These are phyloP conservation scores for Neoitamus cyanurus DNA, from an alignment of 2,888 invertebrate genomes.

Conservation along the genomic window DNA sequence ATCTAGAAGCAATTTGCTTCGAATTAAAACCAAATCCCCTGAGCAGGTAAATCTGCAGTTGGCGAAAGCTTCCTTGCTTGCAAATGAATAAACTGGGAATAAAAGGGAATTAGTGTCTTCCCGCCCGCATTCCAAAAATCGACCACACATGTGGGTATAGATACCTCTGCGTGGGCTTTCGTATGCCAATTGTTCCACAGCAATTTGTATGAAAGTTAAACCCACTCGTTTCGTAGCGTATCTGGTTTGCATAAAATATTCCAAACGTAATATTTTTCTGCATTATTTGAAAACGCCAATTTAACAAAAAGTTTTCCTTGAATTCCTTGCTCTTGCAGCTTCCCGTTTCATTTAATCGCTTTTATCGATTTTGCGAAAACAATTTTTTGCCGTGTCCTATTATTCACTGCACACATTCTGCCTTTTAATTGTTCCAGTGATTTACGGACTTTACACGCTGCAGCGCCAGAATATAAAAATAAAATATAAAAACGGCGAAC, in stretches of 20 bases:
- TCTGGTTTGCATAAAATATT: background rate
- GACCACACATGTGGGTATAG: background rate
- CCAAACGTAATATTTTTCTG: background rate
- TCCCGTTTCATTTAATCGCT: constrained; percentile 6
- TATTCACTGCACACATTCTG: constrained; percentile 43
- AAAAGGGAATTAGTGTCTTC: background rate
- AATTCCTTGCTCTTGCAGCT: background rate
- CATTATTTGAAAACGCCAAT: background rate
- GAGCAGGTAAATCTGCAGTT: background rate
- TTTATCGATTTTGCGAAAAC: constrained; percentile 33
- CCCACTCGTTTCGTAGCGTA: background rate
- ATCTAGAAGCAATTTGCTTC: background rate
- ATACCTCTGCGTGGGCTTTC: background rate
- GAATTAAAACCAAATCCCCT: background rate
- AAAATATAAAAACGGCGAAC: background rate
- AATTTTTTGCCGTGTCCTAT: constrained; percentile 13
- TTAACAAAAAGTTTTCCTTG: background rate
- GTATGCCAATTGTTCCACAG: background rate
- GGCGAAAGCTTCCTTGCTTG: background rate
- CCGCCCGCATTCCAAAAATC: background rate
- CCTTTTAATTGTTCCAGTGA: constrained; percentile 47
- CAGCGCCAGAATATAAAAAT: background rate
- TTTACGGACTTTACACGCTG: constrained; percentile 25
- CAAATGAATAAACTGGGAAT: background rate
- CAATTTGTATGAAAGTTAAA: background rate